phyloP scores from a whole-genome alignment of 2,113 vertebrate species.

The Procavia capensis region DNA sequence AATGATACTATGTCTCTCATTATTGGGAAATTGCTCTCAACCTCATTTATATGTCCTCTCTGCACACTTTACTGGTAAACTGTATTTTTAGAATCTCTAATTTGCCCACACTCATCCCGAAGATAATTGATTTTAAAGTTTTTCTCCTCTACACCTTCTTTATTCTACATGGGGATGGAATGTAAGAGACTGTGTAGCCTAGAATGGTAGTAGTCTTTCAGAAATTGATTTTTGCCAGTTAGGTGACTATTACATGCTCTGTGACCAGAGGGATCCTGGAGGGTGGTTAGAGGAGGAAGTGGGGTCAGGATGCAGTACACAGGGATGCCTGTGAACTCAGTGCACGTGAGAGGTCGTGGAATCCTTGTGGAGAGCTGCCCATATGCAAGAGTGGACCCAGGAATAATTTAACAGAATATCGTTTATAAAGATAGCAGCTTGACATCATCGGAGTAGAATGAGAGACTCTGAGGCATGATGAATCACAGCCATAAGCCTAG shows the following conservation, averaged over 20 bases:
- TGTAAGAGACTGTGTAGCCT: not conserved
- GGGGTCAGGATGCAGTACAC: not conserved
- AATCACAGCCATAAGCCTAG: not conserved
- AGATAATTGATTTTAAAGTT: not conserved
- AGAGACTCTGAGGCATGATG: not conserved
- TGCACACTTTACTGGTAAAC: not conserved
- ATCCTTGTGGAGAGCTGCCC: not conserved
- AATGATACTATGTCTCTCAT: conserved; percentile 11
- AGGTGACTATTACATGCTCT: not conserved
- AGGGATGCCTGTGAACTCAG: not conserved
- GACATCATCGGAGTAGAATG: not conserved
- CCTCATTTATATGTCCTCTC: not conserved
- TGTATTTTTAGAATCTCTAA: not conserved
- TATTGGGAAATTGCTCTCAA: conserved; percentile 1
- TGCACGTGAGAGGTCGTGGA: not conserved
- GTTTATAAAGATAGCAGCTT: not conserved
- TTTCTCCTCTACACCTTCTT: not conserved
- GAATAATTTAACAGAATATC: not conserved
- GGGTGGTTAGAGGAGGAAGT: not conserved
- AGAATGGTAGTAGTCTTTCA: not conserved
- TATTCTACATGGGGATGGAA: not conserved
- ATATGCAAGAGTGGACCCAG: not conserved
- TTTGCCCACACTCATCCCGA: not conserved
- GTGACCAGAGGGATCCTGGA: not conserved
- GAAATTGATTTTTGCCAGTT: not conserved